A percentile compares a stretch with the other conserved stretches of the same genome.
These are phyloP conservation scores for Drosophila falleni DNA, from an alignment of 2,888 invertebrate genomes.

Conservation along the genomic window DNA sequence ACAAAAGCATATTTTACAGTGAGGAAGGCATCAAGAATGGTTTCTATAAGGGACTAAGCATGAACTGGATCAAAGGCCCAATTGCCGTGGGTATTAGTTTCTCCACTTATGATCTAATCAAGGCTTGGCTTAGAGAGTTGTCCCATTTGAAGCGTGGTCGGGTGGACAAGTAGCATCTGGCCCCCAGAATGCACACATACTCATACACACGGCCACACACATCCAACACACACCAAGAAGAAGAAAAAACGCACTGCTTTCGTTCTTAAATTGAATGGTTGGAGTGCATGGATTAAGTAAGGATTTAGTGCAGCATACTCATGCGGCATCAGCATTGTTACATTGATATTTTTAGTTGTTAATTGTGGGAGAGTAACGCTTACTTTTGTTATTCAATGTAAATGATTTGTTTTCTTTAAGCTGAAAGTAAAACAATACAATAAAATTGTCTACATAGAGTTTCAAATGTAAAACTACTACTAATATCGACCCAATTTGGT, in stretches of 20 bases:
- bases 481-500: conserved; percentile 24
- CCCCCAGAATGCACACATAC: conserved; percentile 12
- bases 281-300: conserved; percentile 23
- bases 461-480: conserved; percentile 33
- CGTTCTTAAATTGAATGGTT: conserved; percentile 35
- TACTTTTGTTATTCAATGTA: conserved; percentile 64
- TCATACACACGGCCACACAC: conserved; percentile 22
- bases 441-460: conserved; percentile 49
- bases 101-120: conserved; percentile 95
- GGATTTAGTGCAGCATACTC: conserved; percentile 29
- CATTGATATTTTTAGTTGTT: conserved; percentile 70
- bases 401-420: conserved; percentile 63
- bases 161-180: conserved; percentile 48
- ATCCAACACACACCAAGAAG: conserved; percentile 42
- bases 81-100: conserved; percentile 98
- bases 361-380: conserved; percentile 50
- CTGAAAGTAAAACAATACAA: conserved; percentile 51
- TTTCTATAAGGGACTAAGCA: conserved; percentile 98
- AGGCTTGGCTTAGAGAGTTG: conserved; percentile 87
- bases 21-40: conserved; percentile 95
- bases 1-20: conserved; percentile 86
- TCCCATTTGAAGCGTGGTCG: conserved; percentile 83
- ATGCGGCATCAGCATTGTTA: conserved; percentile 60
- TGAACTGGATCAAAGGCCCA: conserved; percentile 99
- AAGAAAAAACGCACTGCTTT: conserved; percentile 50